Evolutionary conservation across 23 tunicate genomes (phyloP).

Genomic region (Halocynthia roretzi): DNA sequence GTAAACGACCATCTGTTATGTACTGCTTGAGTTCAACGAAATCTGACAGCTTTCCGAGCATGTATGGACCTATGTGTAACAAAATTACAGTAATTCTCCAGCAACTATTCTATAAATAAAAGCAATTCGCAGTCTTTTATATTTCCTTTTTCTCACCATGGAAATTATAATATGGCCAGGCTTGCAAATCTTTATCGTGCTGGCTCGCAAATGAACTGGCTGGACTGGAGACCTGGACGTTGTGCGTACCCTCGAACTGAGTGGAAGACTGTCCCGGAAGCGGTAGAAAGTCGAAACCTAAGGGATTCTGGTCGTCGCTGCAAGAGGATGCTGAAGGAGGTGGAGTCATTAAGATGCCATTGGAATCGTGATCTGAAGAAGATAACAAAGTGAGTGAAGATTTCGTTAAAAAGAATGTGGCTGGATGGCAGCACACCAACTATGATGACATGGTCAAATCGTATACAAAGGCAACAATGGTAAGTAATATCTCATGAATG

Average conservation of each 20-base stretch:
- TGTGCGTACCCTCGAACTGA: neutral
- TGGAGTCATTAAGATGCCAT: slow-evolving; percentile 62
- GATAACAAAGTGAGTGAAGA: neutral
- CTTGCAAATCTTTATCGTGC: neutral
- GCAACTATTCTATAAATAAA: no score
- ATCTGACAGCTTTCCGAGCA: slow-evolving; percentile 49
- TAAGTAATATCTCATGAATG: no score
- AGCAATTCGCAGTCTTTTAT: no score
- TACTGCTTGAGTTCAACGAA: slow-evolving; percentile 42
- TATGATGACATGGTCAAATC: no score
- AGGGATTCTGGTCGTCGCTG: slow-evolving; percentile 44
- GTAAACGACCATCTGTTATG: slow-evolving; percentile 47
- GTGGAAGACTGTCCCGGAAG: neutral
- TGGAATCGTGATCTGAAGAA: slow-evolving; percentile 13
- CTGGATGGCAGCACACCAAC: no score
- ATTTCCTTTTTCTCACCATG: neutral
- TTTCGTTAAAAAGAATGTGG: no score
- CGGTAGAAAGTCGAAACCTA: slow-evolving; percentile 19
- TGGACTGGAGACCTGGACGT: neutral
- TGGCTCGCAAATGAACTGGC: no score
- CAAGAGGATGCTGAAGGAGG: slow-evolving; percentile 92
- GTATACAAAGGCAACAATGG: no score
- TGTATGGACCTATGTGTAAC: slow-evolving; percentile 36
- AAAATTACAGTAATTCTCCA: no score
- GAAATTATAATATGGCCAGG: slow-evolving; percentile 8